A percentile compares a stretch with the other conserved stretches of the same genome.
These are phyloP conservation scores for Ophioninae sp. DNA, from an alignment of 2,888 invertebrate genomes.

Conservation along the genomic window DNA sequence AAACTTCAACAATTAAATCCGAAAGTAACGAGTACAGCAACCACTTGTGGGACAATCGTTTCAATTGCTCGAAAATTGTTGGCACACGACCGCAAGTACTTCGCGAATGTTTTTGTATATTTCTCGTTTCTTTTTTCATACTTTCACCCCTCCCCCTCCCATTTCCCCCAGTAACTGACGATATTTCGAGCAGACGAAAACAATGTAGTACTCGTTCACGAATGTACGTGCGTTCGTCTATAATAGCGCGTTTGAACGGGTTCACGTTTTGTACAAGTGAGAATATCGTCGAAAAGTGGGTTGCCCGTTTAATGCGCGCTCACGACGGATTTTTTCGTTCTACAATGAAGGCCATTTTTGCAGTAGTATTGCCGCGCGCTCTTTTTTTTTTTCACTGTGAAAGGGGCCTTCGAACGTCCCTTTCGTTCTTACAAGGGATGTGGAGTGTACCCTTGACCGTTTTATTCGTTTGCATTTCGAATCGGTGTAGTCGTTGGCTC, in stretches of 20 bases:
- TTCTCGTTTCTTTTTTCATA: conserved; percentile 40
- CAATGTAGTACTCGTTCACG: conserved; percentile 59
- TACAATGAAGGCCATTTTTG: conserved; percentile 37
- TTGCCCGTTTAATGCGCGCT: conserved; percentile 71
- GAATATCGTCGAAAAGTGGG: conserved; percentile 51
- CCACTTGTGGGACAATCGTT: conserved; percentile 50
- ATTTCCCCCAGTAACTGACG: too few relatives aligned
- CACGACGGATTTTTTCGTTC: conserved; percentile 73
- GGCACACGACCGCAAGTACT: conserved; percentile 39
- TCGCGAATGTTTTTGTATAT: conserved; percentile 47
- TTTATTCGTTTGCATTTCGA: conserved; percentile 1
- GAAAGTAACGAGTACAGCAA: conserved; percentile 27
- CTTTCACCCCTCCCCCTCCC: conserved; percentile 43
- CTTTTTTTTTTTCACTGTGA: conserved; percentile 7
- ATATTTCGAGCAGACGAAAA: background rate
- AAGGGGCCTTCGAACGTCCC: conserved; percentile 22
- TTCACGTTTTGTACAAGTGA: conserved; percentile 27
- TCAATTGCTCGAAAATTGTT: conserved; percentile 45
- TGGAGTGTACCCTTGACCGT: background rate
- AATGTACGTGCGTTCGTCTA: conserved; percentile 40
- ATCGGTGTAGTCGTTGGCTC: background rate
- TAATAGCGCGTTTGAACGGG: conserved; percentile 29
- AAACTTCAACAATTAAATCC: conserved; percentile 35
- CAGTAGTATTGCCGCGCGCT: conserved; percentile 10
- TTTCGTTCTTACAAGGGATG: background rate